Evolutionary conservation across 2,888 invertebrate genomes (phyloP).

Genomic region (Epicampocera succincta): DNA sequence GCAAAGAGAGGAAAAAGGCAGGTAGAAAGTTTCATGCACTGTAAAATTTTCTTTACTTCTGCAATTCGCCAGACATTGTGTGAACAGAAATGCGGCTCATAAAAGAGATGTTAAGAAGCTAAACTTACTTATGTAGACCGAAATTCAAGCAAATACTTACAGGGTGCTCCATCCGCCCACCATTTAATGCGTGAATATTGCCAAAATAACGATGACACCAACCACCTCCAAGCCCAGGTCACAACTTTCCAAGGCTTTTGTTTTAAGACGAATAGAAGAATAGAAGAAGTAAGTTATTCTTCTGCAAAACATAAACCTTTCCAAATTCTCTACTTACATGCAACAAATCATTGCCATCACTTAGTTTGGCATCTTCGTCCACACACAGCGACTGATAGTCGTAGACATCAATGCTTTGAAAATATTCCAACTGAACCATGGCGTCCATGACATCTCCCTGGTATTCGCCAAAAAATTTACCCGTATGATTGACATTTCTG

Average conservation of each 20-base stretch:
- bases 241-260: slow-evolving; percentile 81
- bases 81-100: no score
- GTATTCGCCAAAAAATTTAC: slow-evolving; percentile 91
- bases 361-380: slow-evolving; percentile 79
- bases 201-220: slow-evolving; percentile 80
- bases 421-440: slow-evolving; percentile 88
- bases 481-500: slow-evolving; percentile 86
- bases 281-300: neutral
- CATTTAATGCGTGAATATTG: slow-evolving; percentile 78
- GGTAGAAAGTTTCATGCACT: no score
- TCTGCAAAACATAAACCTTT: neutral
- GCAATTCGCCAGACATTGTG: no score
- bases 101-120: no score
- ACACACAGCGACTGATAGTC: slow-evolving; percentile 93
- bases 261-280: neutral
- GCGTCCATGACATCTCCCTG: slow-evolving; percentile 89
- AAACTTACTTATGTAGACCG: no score
- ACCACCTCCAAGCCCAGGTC: slow-evolving; percentile 81
- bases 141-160: slow-evolving; percentile 73
- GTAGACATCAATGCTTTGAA: slow-evolving; percentile 88
- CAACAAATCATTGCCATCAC: slow-evolving; percentile 75
- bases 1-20: no score
- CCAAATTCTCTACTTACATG: slow-evolving; percentile 74
- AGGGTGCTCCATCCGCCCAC: slow-evolving; percentile 80
- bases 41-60: no score